These are phyloP conservation scores for Andrena fulva DNA, from an alignment of 2,888 invertebrate genomes.

Conservation along the genomic window DNA sequence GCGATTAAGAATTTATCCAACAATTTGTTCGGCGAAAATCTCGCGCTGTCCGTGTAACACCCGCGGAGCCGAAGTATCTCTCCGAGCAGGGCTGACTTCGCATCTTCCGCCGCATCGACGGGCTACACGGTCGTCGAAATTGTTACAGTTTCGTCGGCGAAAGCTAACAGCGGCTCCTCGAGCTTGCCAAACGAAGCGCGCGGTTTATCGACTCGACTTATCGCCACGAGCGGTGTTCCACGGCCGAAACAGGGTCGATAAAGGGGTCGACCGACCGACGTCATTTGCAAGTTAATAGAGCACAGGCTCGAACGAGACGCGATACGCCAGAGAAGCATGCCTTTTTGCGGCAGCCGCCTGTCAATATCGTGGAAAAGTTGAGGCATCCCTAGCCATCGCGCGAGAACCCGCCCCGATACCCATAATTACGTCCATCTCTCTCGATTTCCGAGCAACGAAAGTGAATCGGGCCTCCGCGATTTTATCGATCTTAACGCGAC, in stretches of 20 bases:
- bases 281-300: constrained; percentile 63
- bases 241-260: constrained; percentile 54
- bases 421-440: no score
- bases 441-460: no score
- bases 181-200: constrained; percentile 18
- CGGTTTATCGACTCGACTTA: constrained; percentile 59
- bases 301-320: constrained; percentile 31
- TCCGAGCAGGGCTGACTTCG: background rate
- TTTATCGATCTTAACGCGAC: background rate
- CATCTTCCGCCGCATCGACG: background rate
- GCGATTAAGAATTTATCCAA: constrained; percentile 23
- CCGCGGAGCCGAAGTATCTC: background rate
- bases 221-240: constrained; percentile 56
- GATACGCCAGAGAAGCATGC: constrained; percentile 4
- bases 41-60: background rate
- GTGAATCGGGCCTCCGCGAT: background rate
- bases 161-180: background rate
- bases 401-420: background rate
- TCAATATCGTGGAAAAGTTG: background rate
- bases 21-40: constrained; percentile 24
- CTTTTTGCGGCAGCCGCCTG: background rate
- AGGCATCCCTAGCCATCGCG: background rate
- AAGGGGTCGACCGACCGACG: constrained; percentile 41
- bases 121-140: background rate
- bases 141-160: constrained; percentile 17